phyloP scores from a whole-genome alignment of 2,888 invertebrate genomes.

The Gortyna flavago region DNA sequence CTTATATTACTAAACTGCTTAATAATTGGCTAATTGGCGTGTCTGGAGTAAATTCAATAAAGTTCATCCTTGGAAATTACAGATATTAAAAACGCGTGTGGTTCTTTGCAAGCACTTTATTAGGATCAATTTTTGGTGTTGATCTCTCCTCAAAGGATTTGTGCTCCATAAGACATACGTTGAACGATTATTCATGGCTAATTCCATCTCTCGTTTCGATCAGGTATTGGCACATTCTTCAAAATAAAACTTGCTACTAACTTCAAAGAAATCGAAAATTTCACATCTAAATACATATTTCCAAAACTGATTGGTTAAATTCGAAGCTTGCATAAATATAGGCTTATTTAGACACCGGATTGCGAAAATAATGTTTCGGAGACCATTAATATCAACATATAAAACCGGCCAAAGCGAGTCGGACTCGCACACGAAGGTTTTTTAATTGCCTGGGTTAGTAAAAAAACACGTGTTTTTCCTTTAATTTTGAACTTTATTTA shows the following conservation, averaged over 20 bases:
- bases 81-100: neutral
- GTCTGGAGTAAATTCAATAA: conserved; percentile 20
- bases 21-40: conserved; percentile 37
- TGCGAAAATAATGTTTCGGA: neutral
- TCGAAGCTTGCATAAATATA: neutral
- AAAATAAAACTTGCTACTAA: neutral
- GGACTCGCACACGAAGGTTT: neutral
- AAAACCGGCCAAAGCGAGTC: neutral
- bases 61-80: neutral
- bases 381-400: neutral
- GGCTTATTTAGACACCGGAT: neutral
- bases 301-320: neutral
- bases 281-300: neutral
- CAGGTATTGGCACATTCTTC: neutral
- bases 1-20: conserved; percentile 26
- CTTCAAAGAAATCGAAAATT: neutral
- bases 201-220: neutral
- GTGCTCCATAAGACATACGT: neutral
- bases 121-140: neutral
- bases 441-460: neutral
- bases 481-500: neutral
- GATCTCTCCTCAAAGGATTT: neutral
- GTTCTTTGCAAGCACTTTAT: neutral
- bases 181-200: neutral
- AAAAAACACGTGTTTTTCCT: neutral